Evolutionary conservation across 92 coral and sea anemone species (phyloP).

Genomic region (Isaurus tuberculatus): DNA sequence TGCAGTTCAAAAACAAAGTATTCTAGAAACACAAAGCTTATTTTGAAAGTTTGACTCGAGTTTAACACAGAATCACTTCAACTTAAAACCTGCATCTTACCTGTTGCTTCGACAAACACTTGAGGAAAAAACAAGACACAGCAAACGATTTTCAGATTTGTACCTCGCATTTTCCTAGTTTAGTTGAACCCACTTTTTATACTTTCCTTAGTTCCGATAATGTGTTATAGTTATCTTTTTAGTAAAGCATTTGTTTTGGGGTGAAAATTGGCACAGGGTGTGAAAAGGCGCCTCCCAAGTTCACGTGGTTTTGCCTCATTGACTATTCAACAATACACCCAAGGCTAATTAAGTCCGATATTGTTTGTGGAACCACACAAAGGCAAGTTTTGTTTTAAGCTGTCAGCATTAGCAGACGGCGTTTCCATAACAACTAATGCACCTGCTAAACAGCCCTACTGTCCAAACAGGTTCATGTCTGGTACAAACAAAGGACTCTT

Average conservation of each 20-base stretch:
- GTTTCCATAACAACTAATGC: conserved; percentile 22
- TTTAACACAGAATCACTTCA: background rate
- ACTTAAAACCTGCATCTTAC: conserved; percentile 20
- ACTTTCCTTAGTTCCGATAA: background rate
- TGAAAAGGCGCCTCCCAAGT: conserved; percentile 29
- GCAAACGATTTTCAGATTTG: conserved; percentile 5
- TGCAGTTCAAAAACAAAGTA: background rate
- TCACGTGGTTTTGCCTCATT: conserved; percentile 44
- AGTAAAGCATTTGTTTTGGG: background rate
- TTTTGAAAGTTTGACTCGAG: background rate
- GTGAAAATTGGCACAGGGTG: conserved; percentile 13
- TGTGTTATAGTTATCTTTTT: background rate
- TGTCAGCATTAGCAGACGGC: background rate
- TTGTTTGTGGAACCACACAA: conserved; percentile 33
- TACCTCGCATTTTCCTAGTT: conserved; percentile 5
- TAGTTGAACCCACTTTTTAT: background rate
- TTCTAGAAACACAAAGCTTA: background rate
- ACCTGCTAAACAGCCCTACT: conserved; percentile 12
- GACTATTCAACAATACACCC: conserved; percentile 45
- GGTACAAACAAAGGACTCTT: background rate
- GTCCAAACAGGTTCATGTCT: background rate
- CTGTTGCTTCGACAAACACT: conserved; percentile 14
- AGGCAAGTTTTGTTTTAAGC: conserved; percentile 23
- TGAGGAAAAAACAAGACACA: background rate
- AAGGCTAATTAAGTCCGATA: conserved; percentile 33